Base-by-base conservation (phyloP, 2,797 vertebrate genomes). In the Gephyroberyx darwinii region DNA sequence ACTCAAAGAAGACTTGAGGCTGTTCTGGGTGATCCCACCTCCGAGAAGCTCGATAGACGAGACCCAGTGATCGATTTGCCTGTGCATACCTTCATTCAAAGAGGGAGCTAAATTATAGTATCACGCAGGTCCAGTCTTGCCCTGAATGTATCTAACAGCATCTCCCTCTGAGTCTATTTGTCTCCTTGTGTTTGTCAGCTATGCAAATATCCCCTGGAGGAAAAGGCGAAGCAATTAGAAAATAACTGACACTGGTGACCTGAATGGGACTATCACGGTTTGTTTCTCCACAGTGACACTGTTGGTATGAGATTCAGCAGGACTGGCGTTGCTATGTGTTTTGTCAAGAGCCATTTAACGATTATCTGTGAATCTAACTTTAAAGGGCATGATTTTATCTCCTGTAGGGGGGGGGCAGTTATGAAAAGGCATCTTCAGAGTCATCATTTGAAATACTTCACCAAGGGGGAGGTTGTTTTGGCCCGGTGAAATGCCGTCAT, bases 371-470 rank as follows among this genome's bases (percentile, higher is more conserved):
- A 14, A n/a, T 68, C 37, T 41, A 35, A 35, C 30, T 62, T 67
- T 41, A 30, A 16, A 47, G 19, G 60, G 30, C 41, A n/a, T 57
- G 65, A 10, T 54, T 54, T n/a, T 48, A 12, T 5, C 68, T 71
- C 4, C n/a, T 61, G 48, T 50, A 12, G 50, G 13, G 45, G 33
- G 35, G 45, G 6, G 3, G 12, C 53, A 22, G 70, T 86, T 84
- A 80, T 87, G 77, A 84, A 86, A 89, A 64, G 53, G 43, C 51
- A 75, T 83, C 71, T 74, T 59, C 71, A 75, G 67, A 82, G 72
- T 83, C 71, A 78, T 70, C 22, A 41, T 81, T 84, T 69, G 48
- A 87, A 89, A 88, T 83, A 8, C 35, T 75, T 88, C 76, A 70
- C 67, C 33, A 73, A 84, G 84, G 70, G 78, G 89, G 89, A 79